Percentiles rank a stretch among this genome's conserved stretches.
Evolutionary conservation across 2,797 vertebrate species (phyloP).

Genomic region (Aeoliscus strigatus): DNA sequence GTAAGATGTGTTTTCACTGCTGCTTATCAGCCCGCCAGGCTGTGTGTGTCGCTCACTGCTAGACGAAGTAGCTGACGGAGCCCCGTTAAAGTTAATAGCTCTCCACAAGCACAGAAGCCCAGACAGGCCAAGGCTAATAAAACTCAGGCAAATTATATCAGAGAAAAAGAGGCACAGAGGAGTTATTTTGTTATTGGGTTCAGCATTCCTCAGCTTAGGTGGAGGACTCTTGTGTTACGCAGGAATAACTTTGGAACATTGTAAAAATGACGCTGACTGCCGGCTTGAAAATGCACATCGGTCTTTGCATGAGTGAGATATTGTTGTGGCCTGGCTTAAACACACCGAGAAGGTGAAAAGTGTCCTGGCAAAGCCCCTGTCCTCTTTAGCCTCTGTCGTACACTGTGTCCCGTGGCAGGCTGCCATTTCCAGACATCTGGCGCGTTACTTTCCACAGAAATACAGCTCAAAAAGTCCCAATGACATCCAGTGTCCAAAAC

Average conservation of each 20-base stretch:
- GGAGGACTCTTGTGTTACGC: slow-evolving; percentile 26
- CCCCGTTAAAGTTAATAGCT: slow-evolving; percentile 70
- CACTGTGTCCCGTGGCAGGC: slow-evolving; percentile 27
- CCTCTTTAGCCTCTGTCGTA: slow-evolving; percentile 34
- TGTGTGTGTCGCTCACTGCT: slow-evolving; percentile 21
- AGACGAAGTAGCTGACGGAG: slow-evolving; percentile 37
- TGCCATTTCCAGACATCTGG: slow-evolving; percentile 38
- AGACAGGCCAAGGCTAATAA: slow-evolving; percentile 64
- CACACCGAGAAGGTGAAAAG: slow-evolving; percentile 46
- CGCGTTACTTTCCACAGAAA: slow-evolving; percentile 14
- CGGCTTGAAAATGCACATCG: slow-evolving; percentile 8
- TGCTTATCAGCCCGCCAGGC: slow-evolving; percentile 20
- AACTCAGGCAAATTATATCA: slow-evolving; percentile 65
- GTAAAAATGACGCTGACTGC: slow-evolving; percentile 7
- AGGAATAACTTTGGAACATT: slow-evolving; percentile 20
- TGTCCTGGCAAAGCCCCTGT: slow-evolving; percentile 44
- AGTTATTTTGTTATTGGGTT: slow-evolving; percentile 44
- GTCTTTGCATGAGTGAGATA: slow-evolving; percentile 10
- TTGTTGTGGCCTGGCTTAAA: slow-evolving; percentile 17
- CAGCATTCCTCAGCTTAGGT: slow-evolving; percentile 33
- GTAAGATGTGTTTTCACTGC: slow-evolving; percentile 11
- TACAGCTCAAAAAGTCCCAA: slow-evolving; percentile 5
- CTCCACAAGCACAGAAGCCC: slow-evolving; percentile 57
- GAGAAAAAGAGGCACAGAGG: slow-evolving; percentile 50
- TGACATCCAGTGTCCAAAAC: too few relatives aligned